Evolutionary conservation across 1,140 invertebrate species (phyloP), one percentile per base, ranked within the genome.

Genomic region (Drosophila tani): DNA sequence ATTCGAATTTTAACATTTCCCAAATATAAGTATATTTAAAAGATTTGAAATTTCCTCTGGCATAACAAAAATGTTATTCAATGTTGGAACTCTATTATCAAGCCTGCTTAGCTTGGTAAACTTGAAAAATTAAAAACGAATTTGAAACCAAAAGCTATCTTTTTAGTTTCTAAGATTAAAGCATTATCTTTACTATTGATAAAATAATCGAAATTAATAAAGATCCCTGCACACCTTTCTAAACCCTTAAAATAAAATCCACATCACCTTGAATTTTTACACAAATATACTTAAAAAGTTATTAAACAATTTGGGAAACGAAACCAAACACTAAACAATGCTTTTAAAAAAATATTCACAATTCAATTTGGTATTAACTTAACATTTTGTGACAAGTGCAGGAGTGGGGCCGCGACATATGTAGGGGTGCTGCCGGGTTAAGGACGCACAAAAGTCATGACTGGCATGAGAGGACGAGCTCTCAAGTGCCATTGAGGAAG

Each of bases 401-500:
- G 14, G 17, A n/a, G 32, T 14, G 19, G 19, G 5, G 27, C 46
- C 27, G 19, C 27, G 43, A 53, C 70, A 29, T 35, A 15, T 32
- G 55, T 32, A n/a, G 21, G 51, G 46, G 15, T 57, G 68, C 45
- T 49, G 65, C 38, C 69, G 71, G 69, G 59, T 57, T 76, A 75
- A 76, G 74, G 74, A 75, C 73, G 27, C 27, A 75, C 73, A 75
- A 75, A 75, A 75, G 73, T 75, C 73, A 75, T 59, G 69, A 63
- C 70, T 64, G 59, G 43, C 45, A 45, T 35, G 46, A 62, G 46
- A 62, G 56, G 57, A 73, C 45, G 47, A 74, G 51, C 75, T 70
- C 75, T 70, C 65, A 62, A 78, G 75, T 78, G 75, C 75, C 75
- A 78, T 70, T 63, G 77, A 75, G 57, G 60, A 80, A 45, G 74